Evolutionary conservation across 2,113 vertebrate species (phyloP).

Genomic region (Corydoras sp.): DNA sequence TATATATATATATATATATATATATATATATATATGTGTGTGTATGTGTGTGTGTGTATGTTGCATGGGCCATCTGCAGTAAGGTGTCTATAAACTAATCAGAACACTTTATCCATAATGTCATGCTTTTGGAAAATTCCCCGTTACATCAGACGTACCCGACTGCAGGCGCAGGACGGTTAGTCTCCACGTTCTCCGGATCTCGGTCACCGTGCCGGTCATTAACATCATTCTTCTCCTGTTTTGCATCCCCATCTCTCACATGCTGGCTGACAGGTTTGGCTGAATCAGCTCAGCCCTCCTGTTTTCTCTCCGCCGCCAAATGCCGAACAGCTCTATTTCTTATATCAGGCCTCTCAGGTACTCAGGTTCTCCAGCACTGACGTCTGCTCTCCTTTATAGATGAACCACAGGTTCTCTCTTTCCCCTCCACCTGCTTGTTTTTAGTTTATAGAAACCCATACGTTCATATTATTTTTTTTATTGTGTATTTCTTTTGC

Average conservation of each 20-base stretch:
- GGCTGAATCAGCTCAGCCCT: constrained; percentile 59
- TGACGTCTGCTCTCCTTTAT: constrained; percentile 27
- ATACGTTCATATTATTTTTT: background rate
- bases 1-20: too few relatives aligned
- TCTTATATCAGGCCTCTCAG: constrained; percentile 68
- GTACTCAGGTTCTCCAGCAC: constrained; percentile 37
- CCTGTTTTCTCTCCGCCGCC: constrained; percentile 67
- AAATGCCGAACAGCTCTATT: constrained; percentile 70
- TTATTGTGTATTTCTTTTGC: background rate
- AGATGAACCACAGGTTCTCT: background rate
- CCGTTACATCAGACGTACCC: too few relatives aligned
- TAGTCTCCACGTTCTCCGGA: constrained; percentile 7
- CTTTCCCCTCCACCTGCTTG: background rate
- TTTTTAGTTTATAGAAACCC: background rate
- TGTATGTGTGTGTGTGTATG: too few relatives aligned
- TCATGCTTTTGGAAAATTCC: too few relatives aligned
- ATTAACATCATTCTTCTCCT: constrained; percentile 28
- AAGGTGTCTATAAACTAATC: too few relatives aligned
- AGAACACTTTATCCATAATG: too few relatives aligned
- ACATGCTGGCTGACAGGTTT: constrained; percentile 64
- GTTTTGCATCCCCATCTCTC: constrained; percentile 39
- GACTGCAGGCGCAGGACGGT: too few relatives aligned
- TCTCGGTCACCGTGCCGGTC: background rate
- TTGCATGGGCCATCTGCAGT: too few relatives aligned
- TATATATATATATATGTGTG: too few relatives aligned